Evolutionary conservation across 2,797 vertebrate species (phyloP).

Genomic region (Clarias platycephalus): DNA sequence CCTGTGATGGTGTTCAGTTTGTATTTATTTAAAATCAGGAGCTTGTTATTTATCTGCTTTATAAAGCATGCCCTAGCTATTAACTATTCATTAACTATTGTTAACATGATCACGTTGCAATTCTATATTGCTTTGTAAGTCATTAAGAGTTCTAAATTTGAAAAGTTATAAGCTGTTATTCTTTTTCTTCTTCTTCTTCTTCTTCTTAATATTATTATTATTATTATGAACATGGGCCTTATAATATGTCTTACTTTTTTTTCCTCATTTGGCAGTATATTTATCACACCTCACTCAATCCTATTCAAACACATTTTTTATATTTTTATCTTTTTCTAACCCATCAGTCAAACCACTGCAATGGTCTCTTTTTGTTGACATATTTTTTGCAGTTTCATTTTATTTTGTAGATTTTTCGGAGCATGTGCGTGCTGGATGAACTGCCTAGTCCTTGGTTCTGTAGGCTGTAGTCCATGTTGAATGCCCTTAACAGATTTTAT

Average conservation of each 20-base stretch:
- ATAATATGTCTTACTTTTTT: constrained; percentile 60
- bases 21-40: not conserved
- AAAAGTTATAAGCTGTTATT: too few relatives aligned
- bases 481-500: constrained; percentile 43
- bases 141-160: too few relatives aligned
- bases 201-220: not conserved
- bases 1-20: not conserved
- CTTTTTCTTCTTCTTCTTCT: too few relatives aligned
- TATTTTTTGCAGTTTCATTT: constrained; percentile 57
- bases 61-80: too few relatives aligned
- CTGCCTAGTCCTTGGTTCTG: constrained; percentile 79
- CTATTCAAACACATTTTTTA: constrained; percentile 16
- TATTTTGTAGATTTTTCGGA: constrained; percentile 65
- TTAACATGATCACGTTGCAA: too few relatives aligned
- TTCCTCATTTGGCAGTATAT: constrained; percentile 33
- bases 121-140: not conserved
- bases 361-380: constrained; percentile 46
- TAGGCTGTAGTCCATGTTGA: constrained; percentile 56
- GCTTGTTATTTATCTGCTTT: not conserved
- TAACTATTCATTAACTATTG: too few relatives aligned
- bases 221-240: constrained; percentile 8
- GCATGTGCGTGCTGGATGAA: constrained; percentile 89
- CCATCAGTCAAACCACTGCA: constrained; percentile 46
- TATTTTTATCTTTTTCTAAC: constrained; percentile 20
- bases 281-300: not conserved